A percentile compares a stretch with the other conserved stretches of the same genome.
phyloP scores from a whole-genome alignment of 2,888 invertebrate species.

The Didymodactylos carnosus region DNA sequence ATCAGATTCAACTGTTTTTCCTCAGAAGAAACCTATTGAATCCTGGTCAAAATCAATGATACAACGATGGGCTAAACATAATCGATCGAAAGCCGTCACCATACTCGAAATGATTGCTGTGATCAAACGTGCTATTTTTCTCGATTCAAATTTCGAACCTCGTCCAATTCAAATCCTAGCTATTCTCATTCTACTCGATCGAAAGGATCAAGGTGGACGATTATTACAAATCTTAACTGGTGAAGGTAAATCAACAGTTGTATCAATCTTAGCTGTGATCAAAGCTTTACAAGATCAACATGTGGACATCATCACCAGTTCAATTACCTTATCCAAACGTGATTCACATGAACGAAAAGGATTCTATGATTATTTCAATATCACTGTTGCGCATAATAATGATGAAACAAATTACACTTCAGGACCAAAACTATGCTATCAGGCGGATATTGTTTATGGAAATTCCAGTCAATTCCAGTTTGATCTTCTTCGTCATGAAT shows the following conservation, averaged over 20 bases:
- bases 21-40: not conserved
- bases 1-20: not conserved
- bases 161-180: not conserved
- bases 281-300: conserved; percentile 19
- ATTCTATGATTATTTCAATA: not conserved
- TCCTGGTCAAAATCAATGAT: not conserved
- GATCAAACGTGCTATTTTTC: not conserved
- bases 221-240: conserved; percentile 30
- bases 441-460: conserved; percentile 12
- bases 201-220: not conserved
- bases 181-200: not conserved
- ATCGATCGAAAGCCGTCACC: no score
- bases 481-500: conserved; percentile 10
- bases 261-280: conserved; percentile 23
- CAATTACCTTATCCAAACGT: conserved; percentile 11
- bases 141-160: not conserved
- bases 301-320: conserved; percentile 14
- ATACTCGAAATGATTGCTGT: not conserved
- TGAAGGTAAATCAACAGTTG: conserved; percentile 19
- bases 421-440: conserved; percentile 2
- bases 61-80: not conserved
- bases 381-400: not conserved
- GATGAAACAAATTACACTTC: not conserved
- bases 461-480: not conserved
- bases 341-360: not conserved